Evolutionary conservation across 2,888 invertebrate genomes (phyloP), one percentile per base, ranked within the genome.

Genomic region (Lithophane semibrunnea): DNA sequence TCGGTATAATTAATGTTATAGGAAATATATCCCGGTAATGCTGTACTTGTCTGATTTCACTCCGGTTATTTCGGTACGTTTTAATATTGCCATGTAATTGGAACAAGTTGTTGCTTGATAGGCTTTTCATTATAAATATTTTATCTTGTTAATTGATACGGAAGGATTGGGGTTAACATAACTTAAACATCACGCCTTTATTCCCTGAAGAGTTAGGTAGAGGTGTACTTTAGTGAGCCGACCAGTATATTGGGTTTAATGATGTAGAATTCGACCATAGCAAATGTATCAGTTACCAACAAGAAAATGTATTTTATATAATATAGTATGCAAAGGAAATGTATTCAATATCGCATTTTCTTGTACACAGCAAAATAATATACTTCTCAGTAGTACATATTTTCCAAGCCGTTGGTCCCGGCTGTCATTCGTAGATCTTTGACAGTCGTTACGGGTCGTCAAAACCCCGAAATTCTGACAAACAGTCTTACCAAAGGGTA

Each of bases 1-100:
- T 69, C 75, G 16, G 7, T 16, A 66, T 63, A 56, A 86, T 75
- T 75, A 67, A 79, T 79, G 73, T 56, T 81, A 68, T 77, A 66
- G 61, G 18, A 69, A 83, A 77, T 37, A 42, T 72, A 61, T 67
- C 10, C 24, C 29, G 37, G 54, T 52, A 65, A 58, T 54, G 21
- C 44, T 42, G 44, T 52, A n/a, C 61, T 63, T 73, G 69, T 67
- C 37, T 58, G 72, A 54, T 42, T 75, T 56, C 21, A 65, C 37
- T 72, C 29, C 8, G 9, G 47, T 76, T 71, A 52, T 71, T 71
- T 66, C 16, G 12, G 4, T n/a, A 37, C 10, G 44, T n/a, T 70
- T 80, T 37, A n/a, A 49, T 74, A 68, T 75, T 52, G 8, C 7
- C 12, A 2, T 13, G 37, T 79, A 69, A 72, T 74, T 63, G 12